A percentile compares a stretch with the other conserved stretches of the same genome.
These are phyloP conservation scores for Microctonus hyperodae DNA, from an alignment of 2,888 invertebrate genomes.

Conservation along the genomic window DNA sequence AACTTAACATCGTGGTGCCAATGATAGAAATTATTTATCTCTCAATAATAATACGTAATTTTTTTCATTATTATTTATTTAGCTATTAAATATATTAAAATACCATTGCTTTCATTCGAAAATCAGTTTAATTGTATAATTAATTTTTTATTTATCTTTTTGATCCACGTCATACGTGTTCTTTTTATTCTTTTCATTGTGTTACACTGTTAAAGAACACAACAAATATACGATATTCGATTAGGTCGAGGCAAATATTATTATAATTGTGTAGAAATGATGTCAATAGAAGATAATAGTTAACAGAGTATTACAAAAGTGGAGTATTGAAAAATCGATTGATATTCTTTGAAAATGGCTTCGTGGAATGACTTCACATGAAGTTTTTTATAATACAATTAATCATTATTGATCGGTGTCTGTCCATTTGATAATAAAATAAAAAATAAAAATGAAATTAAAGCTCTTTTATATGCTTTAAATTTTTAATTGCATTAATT, in stretches of 20 bases:
- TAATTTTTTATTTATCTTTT: too few species aligned
- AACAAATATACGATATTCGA: not conserved
- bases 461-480: too few species aligned
- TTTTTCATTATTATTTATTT: too few species aligned
- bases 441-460: not conserved
- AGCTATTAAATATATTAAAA: too few species aligned
- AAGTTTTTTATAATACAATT: not conserved
- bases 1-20: constrained; percentile 8
- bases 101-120: too few species aligned
- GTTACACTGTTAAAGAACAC: not conserved
- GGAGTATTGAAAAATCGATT: not conserved
- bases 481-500: too few species aligned
- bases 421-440: not conserved
- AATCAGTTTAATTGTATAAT: too few species aligned
- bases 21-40: constrained; percentile 17
- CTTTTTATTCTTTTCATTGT: not conserved
- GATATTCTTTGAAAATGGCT: not conserved
- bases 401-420: not conserved
- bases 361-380: not conserved
- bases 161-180: too few species aligned
- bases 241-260: not conserved
- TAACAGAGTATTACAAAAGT: not conserved
- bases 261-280: not conserved
- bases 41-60: too few species aligned
- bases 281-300: not conserved